Percentiles rank a stretch among this genome's conserved stretches.
These are phyloP conservation scores for Cebidichthys violaceus DNA, from an alignment of 2,113 vertebrate genomes.

Conservation along the genomic window DNA sequence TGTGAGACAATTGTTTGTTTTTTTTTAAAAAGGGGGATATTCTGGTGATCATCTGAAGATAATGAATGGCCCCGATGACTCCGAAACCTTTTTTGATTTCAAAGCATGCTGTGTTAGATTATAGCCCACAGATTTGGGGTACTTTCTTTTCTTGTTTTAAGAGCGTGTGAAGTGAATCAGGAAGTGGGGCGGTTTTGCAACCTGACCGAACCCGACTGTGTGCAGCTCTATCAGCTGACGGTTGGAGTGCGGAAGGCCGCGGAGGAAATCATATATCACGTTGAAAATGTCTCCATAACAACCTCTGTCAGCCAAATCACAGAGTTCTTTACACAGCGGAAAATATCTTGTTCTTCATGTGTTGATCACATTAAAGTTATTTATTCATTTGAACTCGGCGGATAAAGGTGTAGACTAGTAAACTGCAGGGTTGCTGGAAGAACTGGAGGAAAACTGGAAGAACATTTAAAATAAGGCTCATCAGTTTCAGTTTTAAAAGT, in stretches of 20 bases:
- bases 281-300: background rate
- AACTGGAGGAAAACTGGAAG: background rate
- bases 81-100: background rate
- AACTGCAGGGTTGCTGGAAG: background rate
- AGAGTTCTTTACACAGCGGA: background rate
- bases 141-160: background rate
- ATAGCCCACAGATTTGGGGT: background rate
- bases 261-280: background rate
- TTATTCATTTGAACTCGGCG: background rate
- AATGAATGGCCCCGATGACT: background rate
- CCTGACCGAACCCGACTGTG: background rate
- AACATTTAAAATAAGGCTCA: background rate
- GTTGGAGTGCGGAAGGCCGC: background rate
- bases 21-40: background rate
- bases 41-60: background rate
- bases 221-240: conserved; percentile 45
- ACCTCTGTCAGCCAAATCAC: background rate
- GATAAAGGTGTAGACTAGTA: background rate
- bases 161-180: background rate
- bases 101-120: background rate
- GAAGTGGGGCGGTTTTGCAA: conserved; percentile 30
- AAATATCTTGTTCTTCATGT: no score
- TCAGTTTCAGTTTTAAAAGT: background rate
- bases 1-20: no score
- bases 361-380: background rate